Percentiles rank a stretch among this genome's conserved stretches.
Conservation (phyloP, 2,888 invertebrate genomes). For the Frankliniella fusca region DNA sequence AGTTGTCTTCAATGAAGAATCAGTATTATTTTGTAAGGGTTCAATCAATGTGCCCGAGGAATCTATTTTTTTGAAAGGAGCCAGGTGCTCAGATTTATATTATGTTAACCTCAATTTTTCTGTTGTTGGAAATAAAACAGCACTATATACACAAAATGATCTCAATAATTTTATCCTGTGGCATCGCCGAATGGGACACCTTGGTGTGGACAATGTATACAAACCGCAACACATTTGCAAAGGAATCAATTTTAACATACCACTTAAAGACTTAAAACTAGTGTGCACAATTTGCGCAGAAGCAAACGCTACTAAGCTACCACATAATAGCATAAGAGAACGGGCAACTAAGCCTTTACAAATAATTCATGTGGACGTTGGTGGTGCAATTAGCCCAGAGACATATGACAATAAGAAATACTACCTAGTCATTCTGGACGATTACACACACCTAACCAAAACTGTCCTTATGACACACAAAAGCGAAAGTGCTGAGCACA, state of each 20-base stretch:
- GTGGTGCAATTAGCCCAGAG: slow-evolving; percentile 43
- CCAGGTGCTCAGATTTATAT: slow-evolving; percentile 27
- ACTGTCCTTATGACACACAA: slow-evolving; percentile 39
- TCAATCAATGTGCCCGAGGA: background rate
- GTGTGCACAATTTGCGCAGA: slow-evolving; percentile 44
- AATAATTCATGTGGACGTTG: slow-evolving; percentile 44
- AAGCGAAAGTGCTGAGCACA: background rate
- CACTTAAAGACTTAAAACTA: slow-evolving; percentile 35
- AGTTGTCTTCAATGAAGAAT: slow-evolving; percentile 30
- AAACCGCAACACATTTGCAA: background rate
- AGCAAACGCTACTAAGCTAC: slow-evolving; percentile 44
- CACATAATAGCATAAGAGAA: slow-evolving; percentile 35
- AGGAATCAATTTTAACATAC: background rate
- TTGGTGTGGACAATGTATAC: background rate
- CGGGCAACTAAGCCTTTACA: slow-evolving; percentile 41
- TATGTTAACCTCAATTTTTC: slow-evolving; percentile 31
- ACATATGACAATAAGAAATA: slow-evolving; percentile 44
- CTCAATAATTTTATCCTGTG: background rate
- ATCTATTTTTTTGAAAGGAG: background rate
- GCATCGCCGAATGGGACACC: slow-evolving; percentile 28
- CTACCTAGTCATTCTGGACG: slow-evolving; percentile 44
- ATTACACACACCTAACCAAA: slow-evolving; percentile 44
- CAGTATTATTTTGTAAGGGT: background rate
- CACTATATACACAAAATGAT: background rate
- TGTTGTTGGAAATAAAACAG: background rate